phyloP scores from a whole-genome alignment of 2,888 invertebrate genomes.

The Zaprionus bogoriensis region DNA sequence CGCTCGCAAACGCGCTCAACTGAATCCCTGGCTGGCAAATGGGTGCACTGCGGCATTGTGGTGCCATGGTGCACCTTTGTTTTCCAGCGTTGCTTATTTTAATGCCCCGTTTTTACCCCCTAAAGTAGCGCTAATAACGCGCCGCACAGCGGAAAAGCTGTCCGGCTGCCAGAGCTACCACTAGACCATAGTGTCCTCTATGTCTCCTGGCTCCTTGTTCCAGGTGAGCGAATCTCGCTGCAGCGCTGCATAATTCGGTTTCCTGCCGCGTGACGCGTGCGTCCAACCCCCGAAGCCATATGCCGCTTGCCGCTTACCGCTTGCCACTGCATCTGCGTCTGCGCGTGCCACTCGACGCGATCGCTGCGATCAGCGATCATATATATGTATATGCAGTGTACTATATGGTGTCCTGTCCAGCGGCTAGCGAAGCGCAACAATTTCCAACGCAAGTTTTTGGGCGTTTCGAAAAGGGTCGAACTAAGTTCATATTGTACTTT shows the following conservation, averaged over 20 bases:
- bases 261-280: constrained; percentile 72
- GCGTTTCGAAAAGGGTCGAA: no score
- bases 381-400: constrained; percentile 7
- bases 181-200: constrained; percentile 64
- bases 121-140: constrained; percentile 65
- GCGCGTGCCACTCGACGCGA: constrained; percentile 64
- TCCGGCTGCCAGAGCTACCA: no score
- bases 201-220: constrained; percentile 68
- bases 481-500: no score
- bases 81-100: constrained; percentile 3
- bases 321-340: constrained; percentile 63
- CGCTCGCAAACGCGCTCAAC: constrained; percentile 73
- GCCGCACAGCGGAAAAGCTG: constrained; percentile 65
- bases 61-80: constrained; percentile 64
- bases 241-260: constrained; percentile 62
- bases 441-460: constrained; percentile 33
- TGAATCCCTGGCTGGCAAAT: constrained; percentile 54
- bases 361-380: constrained; percentile 43
- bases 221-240: constrained; percentile 67
- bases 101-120: constrained; percentile 32
- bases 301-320: constrained; percentile 45
- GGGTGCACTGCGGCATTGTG: constrained; percentile 5
- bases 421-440: constrained; percentile 73
- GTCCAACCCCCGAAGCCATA: constrained; percentile 54
- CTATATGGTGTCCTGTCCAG: constrained; percentile 4